phyloP scores from a whole-genome alignment of 2,113 vertebrate genomes.

The Tinamus guttatus region DNA sequence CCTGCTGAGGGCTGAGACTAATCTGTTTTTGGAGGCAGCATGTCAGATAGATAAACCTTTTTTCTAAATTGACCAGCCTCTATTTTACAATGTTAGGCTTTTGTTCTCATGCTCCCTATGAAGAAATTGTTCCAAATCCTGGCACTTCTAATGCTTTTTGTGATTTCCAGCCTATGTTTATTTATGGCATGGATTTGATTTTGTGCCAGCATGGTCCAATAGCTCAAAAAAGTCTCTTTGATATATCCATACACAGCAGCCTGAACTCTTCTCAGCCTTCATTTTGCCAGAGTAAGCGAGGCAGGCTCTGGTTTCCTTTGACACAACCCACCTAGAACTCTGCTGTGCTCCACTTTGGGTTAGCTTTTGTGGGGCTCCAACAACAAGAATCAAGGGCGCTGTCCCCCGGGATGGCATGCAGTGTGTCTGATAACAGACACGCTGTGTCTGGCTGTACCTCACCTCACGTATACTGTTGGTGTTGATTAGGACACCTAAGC shows the following conservation, averaged over 20 bases:
- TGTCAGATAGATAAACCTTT: not conserved
- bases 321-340: not conserved
- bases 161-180: slow-evolving; percentile 44
- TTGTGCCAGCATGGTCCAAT: slow-evolving; percentile 3
- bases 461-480: not conserved
- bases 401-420: not conserved
- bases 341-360: not conserved
- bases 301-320: not conserved
- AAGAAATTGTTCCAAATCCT: slow-evolving; percentile 1
- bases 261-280: not conserved
- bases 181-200: not conserved
- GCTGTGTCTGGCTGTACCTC: not conserved
- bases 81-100: slow-evolving; percentile 1
- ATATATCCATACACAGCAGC: not conserved
- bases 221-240: slow-evolving; percentile 16
- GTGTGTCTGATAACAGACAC: not conserved
- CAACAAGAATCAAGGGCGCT: not conserved
- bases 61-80: not conserved
- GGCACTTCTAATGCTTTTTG: slow-evolving; percentile 2
- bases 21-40: slow-evolving; percentile 43
- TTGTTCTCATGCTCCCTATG: not conserved
- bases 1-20: not conserved
- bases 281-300: slow-evolving; percentile 21
- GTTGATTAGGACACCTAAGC: not conserved
- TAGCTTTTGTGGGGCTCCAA: not conserved